Conservation (phyloP, 2,888 invertebrate species). For the Rotaria macrura region DNA sequence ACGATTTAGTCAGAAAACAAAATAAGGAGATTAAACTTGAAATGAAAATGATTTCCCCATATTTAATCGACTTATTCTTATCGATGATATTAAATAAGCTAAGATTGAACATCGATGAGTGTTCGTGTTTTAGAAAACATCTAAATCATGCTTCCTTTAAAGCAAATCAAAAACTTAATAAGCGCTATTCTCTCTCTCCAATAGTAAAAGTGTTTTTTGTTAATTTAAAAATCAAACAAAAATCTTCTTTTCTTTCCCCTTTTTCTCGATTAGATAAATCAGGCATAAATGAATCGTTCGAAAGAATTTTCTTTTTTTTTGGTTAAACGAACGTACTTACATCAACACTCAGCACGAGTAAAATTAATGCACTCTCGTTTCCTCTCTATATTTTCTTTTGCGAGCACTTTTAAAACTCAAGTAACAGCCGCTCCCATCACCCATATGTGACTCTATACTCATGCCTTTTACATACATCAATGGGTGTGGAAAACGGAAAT, state of each 20-base stretch:
- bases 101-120: too few species aligned
- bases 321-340: background rate
- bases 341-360: background rate
- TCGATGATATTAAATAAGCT: too few species aligned
- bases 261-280: background rate
- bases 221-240: background rate
- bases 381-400: background rate
- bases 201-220: background rate
- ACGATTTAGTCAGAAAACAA: too few species aligned
- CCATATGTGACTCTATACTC: background rate
- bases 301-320: background rate
- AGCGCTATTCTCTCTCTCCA: too few species aligned
- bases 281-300: background rate
- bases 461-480: background rate
- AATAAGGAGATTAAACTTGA: too few species aligned
- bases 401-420: background rate
- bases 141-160: too few species aligned
- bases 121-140: too few species aligned
- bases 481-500: constrained; percentile 11
- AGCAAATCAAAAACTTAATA: too few species aligned
- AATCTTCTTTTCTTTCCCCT: background rate
- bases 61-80: too few species aligned
- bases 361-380: background rate
- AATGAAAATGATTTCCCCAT: too few species aligned
- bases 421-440: background rate